Percentiles rank a stretch among this genome's conserved stretches.
phyloP scores from a whole-genome alignment of 2,113 vertebrate genomes.

The Pollimyrus isidori region DNA sequence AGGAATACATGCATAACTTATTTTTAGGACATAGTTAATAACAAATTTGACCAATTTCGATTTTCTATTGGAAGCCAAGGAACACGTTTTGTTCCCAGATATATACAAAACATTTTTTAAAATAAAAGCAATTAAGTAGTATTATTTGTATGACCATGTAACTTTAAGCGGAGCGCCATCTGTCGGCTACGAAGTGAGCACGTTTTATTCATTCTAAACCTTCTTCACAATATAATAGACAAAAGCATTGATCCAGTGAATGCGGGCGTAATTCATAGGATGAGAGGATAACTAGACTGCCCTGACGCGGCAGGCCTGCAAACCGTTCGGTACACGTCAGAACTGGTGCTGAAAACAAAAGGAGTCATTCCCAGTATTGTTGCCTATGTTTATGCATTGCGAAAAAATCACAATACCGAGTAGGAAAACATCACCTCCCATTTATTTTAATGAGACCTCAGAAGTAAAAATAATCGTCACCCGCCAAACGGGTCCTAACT shows the following conservation, averaged over 20 bases:
- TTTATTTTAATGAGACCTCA: neutral
- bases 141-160: neutral
- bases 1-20: neutral
- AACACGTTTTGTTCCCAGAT: neutral
- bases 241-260: neutral
- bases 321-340: neutral
- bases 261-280: neutral
- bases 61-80: neutral
- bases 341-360: neutral
- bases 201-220: neutral
- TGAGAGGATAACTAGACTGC: neutral
- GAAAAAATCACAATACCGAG: neutral
- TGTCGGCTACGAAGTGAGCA: slow-evolving; percentile 38
- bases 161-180: slow-evolving; percentile 48
- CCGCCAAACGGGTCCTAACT: neutral
- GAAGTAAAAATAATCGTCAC: neutral
- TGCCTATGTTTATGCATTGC: neutral
- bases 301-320: neutral
- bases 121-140: neutral
- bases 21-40: neutral
- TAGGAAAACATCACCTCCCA: neutral
- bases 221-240: neutral
- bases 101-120: neutral
- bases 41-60: neutral
- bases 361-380: neutral